Base-by-base conservation (phyloP, 2,113 vertebrate genomes). In the Bagarius yarrelli region DNA sequence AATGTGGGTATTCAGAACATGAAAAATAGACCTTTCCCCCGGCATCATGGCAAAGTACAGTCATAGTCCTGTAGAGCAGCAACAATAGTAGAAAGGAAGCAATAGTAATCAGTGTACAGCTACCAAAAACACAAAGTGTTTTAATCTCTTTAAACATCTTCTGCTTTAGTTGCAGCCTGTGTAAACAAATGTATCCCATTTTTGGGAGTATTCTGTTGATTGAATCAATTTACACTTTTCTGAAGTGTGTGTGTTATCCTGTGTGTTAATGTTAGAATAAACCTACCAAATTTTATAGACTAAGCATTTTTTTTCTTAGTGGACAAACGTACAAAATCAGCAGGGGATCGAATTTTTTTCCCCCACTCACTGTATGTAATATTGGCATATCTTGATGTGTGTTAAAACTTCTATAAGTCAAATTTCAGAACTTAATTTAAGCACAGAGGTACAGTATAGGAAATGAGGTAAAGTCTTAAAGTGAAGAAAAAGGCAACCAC, bases 1-100 rank as follows among this genome's bases (percentile, higher is more conserved):
- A 50, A 60, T 74, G 18, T 57, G 32, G 70, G 66, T 71, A 52
- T 56, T 76, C 1, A 63, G 21, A 69, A 50, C 71, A 34, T 52
- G 57, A 56, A 80, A 67, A 47, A 76, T 66, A 2, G 77, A 69
- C 50, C 40, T 57, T 50, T 79, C 27, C 55, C n/a, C 67, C 59
- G 70, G 63, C 23, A 25, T 76, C 47, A 40, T n/a, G 23, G 27
- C 25, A 47, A 60, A 32, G 18, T 78, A 78, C 73, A 85, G 73
- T 71, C 40, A 56, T n/a, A 63, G 40, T 32, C 72, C 78, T 81
- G 66, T 72, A 76, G 78, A 83, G 76, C 25, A 71, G 66, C 72
- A 59, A n/a, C 53, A 64, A 52, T 47, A 76, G 34, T 21, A 75
- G 53, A 83, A 85, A 77, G 81, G 36, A 85, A 81, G 78, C 67